These are phyloP conservation scores for Sebastes taczanowskii DNA, from an alignment of 2,797 vertebrate genomes.

Conservation along the genomic window DNA sequence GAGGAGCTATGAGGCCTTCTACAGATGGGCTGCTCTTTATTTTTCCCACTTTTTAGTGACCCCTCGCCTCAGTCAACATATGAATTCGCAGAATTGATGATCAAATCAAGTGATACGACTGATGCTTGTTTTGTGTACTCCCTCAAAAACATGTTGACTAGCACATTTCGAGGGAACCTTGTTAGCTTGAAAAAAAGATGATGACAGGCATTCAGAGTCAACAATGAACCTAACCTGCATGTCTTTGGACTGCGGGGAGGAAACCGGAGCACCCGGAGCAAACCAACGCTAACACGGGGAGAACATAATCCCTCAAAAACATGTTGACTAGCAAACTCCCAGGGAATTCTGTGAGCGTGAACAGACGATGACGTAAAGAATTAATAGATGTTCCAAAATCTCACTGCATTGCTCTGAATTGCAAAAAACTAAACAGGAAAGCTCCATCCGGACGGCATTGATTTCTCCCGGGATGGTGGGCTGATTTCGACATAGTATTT, in stretches of 20 bases:
- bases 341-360: neutral
- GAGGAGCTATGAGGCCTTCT: constrained; percentile 61
- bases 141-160: neutral
- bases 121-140: neutral
- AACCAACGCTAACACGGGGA: too few species aligned
- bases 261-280: too few species aligned
- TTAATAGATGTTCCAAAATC: neutral
- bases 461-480: neutral
- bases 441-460: too few species aligned
- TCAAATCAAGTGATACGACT: neutral
- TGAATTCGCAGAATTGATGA: neutral
- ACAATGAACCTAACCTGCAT: too few species aligned
- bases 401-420: neutral
- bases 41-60: constrained; percentile 18
- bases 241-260: too few species aligned
- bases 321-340: neutral
- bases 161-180: neutral
- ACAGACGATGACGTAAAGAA: neutral
- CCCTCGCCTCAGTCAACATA: neutral
- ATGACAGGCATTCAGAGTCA: neutral
- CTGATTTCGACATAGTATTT: neutral
- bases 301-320: neutral
- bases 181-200: neutral
- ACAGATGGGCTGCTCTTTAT: constrained; percentile 19
- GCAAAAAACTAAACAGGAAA: neutral